These are phyloP conservation scores for Oreortyx pictus DNA, from an alignment of 2,797 vertebrate species.

Conservation along the genomic window DNA sequence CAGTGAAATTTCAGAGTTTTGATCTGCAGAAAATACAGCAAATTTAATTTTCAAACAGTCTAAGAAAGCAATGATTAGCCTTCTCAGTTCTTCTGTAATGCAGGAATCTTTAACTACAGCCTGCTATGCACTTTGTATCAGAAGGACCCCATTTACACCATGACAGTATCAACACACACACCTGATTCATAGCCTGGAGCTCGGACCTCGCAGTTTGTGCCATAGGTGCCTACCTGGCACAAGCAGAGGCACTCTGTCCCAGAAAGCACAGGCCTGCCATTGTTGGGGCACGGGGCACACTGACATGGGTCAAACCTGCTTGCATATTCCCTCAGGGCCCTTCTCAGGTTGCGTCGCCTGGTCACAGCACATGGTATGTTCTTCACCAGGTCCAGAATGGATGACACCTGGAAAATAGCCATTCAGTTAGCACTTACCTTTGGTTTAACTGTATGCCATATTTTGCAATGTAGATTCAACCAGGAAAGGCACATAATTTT, in stretches of 20 bases:
- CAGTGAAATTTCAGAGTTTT: background rate
- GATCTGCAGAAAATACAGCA: background rate
- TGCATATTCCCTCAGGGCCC: conserved; percentile 84
- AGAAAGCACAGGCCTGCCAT: conserved; percentile 81
- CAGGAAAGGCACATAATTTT: background rate
- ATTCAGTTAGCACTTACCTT: background rate
- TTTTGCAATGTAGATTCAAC: background rate
- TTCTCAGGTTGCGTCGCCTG: conserved; percentile 85
- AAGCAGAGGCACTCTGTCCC: conserved; percentile 89
- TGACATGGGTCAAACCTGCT: conserved; percentile 87
- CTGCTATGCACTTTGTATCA: rapidly evolving
- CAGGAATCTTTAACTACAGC: too few relatives aligned
- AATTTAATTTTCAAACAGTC: background rate
- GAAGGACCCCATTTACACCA: too few relatives aligned
- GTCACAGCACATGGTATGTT: conserved; percentile 89
- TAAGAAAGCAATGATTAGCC: background rate
- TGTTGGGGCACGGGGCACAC: conserved; percentile 90
- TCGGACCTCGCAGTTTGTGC: conserved; percentile 84
- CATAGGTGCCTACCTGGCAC: conserved; percentile 90
- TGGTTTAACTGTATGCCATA: background rate
- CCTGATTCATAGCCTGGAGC: conserved; percentile 85
- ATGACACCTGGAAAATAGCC: conserved; percentile 78
- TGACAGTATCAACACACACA: background rate
- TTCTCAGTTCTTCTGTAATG: too few relatives aligned
- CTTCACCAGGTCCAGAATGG: conserved; percentile 85